These are phyloP conservation scores for Myopa testacea DNA, from an alignment of 2,888 invertebrate species.

Conservation along the genomic window DNA sequence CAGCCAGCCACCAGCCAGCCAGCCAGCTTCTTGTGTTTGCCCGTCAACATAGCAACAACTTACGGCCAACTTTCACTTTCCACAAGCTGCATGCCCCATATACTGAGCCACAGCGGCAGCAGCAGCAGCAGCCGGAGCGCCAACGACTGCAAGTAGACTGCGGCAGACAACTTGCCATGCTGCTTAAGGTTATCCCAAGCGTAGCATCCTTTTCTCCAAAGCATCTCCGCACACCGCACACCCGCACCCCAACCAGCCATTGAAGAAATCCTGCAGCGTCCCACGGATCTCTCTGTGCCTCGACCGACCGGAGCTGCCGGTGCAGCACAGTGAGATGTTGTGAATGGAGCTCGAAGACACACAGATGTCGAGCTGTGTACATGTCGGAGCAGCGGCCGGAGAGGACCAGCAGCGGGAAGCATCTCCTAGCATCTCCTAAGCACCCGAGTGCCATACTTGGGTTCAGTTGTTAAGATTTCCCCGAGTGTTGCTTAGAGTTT, in stretches of 20 bases:
- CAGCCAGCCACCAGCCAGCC: not conserved
- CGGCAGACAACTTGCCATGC: conserved; percentile 28
- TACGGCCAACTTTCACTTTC: conserved; percentile 55
- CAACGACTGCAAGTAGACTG: conserved; percentile 10
- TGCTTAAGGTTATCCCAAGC: conserved; percentile 37
- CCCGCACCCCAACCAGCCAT: not conserved
- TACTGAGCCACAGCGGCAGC: conserved; percentile 1
- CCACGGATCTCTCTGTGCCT: not conserved
- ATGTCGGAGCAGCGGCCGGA: not conserved
- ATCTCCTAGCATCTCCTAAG: not conserved
- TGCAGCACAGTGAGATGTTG: conserved; percentile 3
- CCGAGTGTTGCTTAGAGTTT: conserved; percentile 10
- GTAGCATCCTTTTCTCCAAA: conserved; percentile 36
- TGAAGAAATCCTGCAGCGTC: not conserved
- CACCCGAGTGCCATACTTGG: conserved; percentile 22
- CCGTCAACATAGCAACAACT: conserved; percentile 21
- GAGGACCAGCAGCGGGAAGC: conserved; percentile 11
- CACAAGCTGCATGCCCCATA: conserved; percentile 33
- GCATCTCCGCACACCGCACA: not conserved
- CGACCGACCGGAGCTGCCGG: conserved; percentile 6
- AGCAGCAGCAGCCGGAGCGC: not conserved
- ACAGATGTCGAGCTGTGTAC: conserved; percentile 2
- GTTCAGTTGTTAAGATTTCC: conserved; percentile 11
- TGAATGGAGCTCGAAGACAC: conserved; percentile 33
- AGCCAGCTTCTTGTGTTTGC: conserved; percentile 23